Evolutionary conservation across 2,888 invertebrate species (phyloP), one percentile per base, ranked within the genome.

Genomic region (Sesia apiformis): DNA sequence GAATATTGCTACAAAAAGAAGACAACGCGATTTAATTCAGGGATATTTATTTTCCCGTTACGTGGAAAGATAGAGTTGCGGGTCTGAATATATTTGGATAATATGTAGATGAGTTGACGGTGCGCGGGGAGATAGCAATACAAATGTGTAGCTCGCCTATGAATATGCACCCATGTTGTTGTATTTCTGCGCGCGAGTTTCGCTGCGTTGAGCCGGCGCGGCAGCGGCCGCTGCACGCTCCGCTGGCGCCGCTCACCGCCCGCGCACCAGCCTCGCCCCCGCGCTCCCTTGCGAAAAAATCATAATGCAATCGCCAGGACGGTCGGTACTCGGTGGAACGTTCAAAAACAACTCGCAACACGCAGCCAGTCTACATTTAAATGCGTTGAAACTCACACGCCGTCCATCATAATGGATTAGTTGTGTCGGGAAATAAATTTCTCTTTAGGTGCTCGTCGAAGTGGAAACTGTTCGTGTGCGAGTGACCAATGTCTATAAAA

Each of bases 271-370:
- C 58, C 62, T 56, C 66, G 58, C 72, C 81, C 78, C 85, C 81
- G 79, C 79, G 78, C 80, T 82, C 87, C 86, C 86, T 88, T 87
- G 88, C 87, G 87, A 87, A 88, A 83, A 83, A 87, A 86, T 81
- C 81, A 86, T 87, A 87, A 87, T 87, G 89, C 89, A 88, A 88
- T 85, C 84, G 86, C 80, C 86, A 81, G 87, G 86, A 84, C 86
- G 84, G 87, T 70, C 81, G 84, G 83, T 76, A 46, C 46, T 46
- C 46, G 46, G 87, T 87, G 85, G 87, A 85, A 86, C 87, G 86
- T 80, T 80, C 76, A 73, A 72, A 80, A 74, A 81, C 78, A 80
- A 76, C 72, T 73, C 74, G 73, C 78, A 81, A 78, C 86, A 87
- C 86, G 84, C 81, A 81, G 84, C 73, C 86, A 89, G 89, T 89